Percentiles rank a stretch among this genome's conserved stretches.
phyloP scores from a whole-genome alignment of 2,113 vertebrate genomes.

The Tringa solitaria region DNA sequence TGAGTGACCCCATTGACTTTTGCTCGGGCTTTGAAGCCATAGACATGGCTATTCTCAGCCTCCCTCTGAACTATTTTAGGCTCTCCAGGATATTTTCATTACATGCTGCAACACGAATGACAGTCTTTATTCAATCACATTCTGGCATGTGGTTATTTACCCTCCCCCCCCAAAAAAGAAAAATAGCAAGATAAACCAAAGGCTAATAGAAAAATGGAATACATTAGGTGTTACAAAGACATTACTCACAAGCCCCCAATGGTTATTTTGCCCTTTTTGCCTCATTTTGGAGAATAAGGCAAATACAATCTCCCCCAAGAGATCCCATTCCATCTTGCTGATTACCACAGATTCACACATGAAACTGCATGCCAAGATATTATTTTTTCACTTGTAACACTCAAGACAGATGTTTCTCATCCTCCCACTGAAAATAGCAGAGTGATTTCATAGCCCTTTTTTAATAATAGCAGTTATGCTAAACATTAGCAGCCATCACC shows the following conservation, averaged over 20 bases:
- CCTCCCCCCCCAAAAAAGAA: not conserved
- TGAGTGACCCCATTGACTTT: not conserved
- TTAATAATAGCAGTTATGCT: not conserved
- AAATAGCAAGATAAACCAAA: not conserved
- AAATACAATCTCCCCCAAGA: not conserved
- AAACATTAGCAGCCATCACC: not conserved
- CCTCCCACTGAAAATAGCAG: not conserved
- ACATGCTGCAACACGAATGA: not conserved
- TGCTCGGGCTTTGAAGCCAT: not conserved
- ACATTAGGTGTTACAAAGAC: not conserved
- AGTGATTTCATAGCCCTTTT: not conserved
- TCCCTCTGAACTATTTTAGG: not conserved
- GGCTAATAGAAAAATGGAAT: not conserved
- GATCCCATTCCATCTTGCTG: constrained; percentile 26
- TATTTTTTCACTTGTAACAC: not conserved
- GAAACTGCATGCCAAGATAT: not conserved
- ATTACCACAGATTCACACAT: not conserved
- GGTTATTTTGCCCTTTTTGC: not conserved
- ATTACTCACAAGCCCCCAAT: not conserved
- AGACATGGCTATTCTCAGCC: not conserved
- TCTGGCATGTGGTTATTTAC: not conserved
- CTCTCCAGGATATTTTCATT: not conserved
- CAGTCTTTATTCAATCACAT: not conserved
- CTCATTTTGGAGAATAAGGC: not conserved
- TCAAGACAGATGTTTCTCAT: constrained; percentile 39